Evolutionary conservation across 2,797 vertebrate species (phyloP).

Genomic region (Phrynocephalus vlangalii): DNA sequence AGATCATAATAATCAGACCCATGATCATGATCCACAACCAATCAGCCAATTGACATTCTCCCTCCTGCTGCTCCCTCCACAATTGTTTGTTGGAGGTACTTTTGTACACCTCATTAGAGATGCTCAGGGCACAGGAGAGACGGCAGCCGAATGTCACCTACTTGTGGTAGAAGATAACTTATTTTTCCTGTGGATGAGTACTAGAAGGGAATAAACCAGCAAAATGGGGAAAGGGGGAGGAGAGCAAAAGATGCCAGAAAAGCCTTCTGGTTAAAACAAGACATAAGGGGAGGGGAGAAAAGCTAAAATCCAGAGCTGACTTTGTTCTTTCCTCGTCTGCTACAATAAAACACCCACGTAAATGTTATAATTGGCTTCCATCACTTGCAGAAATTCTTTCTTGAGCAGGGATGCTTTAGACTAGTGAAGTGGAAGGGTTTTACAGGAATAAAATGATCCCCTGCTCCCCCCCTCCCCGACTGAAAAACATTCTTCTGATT

Average conservation of each 20-base stretch:
- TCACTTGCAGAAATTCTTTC: not conserved
- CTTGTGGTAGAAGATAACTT: not conserved
- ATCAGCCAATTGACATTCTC: no score
- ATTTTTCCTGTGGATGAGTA: not conserved
- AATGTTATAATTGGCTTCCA: no score
- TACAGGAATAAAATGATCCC: not conserved
- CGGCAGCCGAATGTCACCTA: not conserved
- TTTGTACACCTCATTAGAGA: not conserved
- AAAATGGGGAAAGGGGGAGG: not conserved
- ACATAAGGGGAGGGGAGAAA: not conserved
- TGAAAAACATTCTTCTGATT: not conserved
- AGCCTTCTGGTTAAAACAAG: not conserved
- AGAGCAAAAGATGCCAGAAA: not conserved
- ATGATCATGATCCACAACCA: no score
- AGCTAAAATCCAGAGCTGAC: not conserved
- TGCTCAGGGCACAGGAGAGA: not conserved
- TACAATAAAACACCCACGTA: not conserved
- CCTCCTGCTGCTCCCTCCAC: not conserved
- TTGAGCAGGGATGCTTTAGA: not conserved
- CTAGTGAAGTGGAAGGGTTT: not conserved
- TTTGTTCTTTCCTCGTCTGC: not conserved
- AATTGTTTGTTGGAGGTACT: not conserved
- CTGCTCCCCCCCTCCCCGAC: no score
- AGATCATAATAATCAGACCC: no score
- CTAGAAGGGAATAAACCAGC: not conserved